phyloP scores from a whole-genome alignment of 2,113 vertebrate genomes.

The Ailurus styani region DNA sequence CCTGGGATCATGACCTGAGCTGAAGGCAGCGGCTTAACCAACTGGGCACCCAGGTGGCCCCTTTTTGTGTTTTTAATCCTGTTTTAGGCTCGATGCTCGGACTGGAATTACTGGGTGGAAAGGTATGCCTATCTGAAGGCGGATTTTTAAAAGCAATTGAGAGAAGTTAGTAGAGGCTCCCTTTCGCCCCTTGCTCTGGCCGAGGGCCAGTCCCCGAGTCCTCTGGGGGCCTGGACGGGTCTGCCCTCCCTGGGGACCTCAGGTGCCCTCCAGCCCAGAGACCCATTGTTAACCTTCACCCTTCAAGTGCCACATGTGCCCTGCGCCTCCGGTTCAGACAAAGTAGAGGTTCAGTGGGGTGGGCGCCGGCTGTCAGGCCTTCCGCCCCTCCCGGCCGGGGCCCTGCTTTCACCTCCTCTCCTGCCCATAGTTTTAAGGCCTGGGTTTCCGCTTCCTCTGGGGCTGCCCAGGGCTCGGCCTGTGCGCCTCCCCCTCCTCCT shows the following conservation, averaged over 20 bases:
- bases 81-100: neutral
- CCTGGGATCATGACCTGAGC: no score
- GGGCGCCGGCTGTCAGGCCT: neutral
- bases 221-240: neutral
- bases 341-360: neutral
- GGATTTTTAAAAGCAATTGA: neutral
- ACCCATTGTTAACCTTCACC: neutral
- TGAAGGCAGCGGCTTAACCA: no score
- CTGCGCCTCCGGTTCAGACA: neutral
- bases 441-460: constrained; percentile 34
- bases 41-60: no score
- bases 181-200: neutral
- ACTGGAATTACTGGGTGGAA: neutral
- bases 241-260: neutral
- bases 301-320: neutral
- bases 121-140: neutral
- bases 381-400: accelerated
- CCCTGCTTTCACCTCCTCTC: neutral
- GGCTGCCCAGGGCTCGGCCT: neutral
- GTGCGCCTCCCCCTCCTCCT: neutral
- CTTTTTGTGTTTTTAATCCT: neutral
- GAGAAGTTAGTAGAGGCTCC: neutral
- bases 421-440: neutral
- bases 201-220: neutral
- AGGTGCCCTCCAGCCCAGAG: neutral